Percentiles rank a stretch among this genome's conserved stretches.
phyloP scores from a whole-genome alignment of 2,113 vertebrate genomes.

The Gavia stellata region DNA sequence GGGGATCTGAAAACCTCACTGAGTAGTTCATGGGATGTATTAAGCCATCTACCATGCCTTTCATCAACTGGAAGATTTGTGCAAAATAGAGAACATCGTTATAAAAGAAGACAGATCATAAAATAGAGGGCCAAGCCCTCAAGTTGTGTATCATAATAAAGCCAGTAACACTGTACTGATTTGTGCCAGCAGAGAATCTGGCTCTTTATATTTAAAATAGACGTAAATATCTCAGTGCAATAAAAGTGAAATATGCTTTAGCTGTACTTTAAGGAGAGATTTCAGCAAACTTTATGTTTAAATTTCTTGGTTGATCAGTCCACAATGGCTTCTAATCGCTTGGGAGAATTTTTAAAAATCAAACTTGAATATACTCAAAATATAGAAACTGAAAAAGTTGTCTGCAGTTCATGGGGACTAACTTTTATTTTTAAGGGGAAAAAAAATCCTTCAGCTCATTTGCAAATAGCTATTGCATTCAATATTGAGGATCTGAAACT shows the following conservation, averaged over 20 bases:
- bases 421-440: neutral
- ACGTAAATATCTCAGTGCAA: neutral
- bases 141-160: neutral
- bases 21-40: neutral
- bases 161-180: neutral
- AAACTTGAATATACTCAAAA: neutral
- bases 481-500: neutral
- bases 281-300: slow-evolving; percentile 52
- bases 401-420: neutral
- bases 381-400: neutral
- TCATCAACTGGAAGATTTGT: neutral
- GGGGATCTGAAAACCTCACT: neutral
- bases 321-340: slow-evolving; percentile 42
- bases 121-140: neutral
- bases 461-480: neutral
- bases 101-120: neutral
- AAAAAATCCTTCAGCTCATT: neutral
- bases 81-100: neutral
- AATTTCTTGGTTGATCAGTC: slow-evolving; percentile 60
- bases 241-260: slow-evolving; percentile 43
- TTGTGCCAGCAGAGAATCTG: neutral
- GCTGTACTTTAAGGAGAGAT: neutral
- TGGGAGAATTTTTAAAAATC: slow-evolving; percentile 33
- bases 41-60: neutral
- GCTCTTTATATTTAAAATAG: neutral